Evolutionary conservation across 2,113 vertebrate genomes (phyloP).

Genomic region (Chloropsis hardwickii): DNA sequence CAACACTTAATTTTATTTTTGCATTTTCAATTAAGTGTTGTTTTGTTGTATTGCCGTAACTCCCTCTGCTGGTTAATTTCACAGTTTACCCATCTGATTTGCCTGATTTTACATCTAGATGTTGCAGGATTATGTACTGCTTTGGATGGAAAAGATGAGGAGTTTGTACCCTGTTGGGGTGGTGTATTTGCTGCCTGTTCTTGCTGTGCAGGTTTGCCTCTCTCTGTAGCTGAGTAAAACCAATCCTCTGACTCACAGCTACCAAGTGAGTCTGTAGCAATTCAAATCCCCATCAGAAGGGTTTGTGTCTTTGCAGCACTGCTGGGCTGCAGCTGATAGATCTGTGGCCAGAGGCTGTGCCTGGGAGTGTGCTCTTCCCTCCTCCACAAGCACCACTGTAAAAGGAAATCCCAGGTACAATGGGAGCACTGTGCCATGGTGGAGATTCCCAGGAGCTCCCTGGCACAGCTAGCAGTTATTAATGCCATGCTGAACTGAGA

Average conservation of each 20-base stretch:
- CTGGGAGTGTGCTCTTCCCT: background rate
- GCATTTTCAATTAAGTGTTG: background rate
- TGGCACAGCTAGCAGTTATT: background rate
- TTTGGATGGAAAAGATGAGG: background rate
- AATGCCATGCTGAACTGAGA: background rate
- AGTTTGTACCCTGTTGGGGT: background rate
- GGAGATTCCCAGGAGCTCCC: background rate
- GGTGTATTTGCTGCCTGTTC: background rate
- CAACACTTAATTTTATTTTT: background rate
- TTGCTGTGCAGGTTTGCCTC: background rate
- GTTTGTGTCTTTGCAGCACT: background rate
- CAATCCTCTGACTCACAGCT: background rate
- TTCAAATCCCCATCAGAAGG: background rate
- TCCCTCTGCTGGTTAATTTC: slow-evolving; percentile 41
- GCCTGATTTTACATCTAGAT: background rate
- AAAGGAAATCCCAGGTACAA: background rate
- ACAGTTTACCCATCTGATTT: background rate
- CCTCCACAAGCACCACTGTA: background rate
- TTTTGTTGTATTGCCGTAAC: background rate
- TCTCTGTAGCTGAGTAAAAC: background rate
- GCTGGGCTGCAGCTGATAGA: background rate
- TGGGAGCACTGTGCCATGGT: rapidly evolving
- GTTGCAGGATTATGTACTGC: background rate
- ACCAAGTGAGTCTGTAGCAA: background rate
- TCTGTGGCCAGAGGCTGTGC: background rate